These are phyloP conservation scores for Lates japonicus DNA, from an alignment of 2,797 vertebrate genomes.

Conservation along the genomic window DNA sequence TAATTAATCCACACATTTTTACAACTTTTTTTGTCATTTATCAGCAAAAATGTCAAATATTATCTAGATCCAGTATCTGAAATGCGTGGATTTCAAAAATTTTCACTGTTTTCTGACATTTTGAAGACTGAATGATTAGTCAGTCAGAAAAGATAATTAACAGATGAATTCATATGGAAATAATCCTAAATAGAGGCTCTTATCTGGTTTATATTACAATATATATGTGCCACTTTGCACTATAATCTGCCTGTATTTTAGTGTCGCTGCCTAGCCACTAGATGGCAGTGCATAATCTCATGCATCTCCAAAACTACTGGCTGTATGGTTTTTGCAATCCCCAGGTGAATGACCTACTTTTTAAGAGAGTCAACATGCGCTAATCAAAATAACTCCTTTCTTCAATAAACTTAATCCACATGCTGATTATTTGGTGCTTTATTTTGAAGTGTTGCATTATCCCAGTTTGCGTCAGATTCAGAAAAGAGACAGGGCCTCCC, in stretches of 20 bases:
- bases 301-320: constrained; percentile 4
- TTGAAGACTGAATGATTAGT: neutral
- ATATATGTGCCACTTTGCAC: neutral
- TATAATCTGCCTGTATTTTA: neutral
- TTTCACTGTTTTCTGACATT: neutral
- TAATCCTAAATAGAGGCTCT: neutral
- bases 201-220: neutral
- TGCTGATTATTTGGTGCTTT: constrained; percentile 56
- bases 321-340: constrained; percentile 68
- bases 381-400: constrained; percentile 60
- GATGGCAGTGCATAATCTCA: constrained; percentile 72
- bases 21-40: neutral
- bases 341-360: constrained; percentile 83
- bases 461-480: constrained; percentile 53
- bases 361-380: constrained; percentile 59
- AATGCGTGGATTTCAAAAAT: neutral
- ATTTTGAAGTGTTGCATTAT: constrained; percentile 60
- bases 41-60: neutral
- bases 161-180: neutral
- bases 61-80: too few species aligned
- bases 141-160: neutral
- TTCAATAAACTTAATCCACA: constrained; percentile 56
- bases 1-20: neutral
- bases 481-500: constrained; percentile 19
- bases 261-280: constrained; percentile 68